phyloP scores from a whole-genome alignment of 2,797 vertebrate genomes.

The Tokudaia tokunoshimensis region DNA sequence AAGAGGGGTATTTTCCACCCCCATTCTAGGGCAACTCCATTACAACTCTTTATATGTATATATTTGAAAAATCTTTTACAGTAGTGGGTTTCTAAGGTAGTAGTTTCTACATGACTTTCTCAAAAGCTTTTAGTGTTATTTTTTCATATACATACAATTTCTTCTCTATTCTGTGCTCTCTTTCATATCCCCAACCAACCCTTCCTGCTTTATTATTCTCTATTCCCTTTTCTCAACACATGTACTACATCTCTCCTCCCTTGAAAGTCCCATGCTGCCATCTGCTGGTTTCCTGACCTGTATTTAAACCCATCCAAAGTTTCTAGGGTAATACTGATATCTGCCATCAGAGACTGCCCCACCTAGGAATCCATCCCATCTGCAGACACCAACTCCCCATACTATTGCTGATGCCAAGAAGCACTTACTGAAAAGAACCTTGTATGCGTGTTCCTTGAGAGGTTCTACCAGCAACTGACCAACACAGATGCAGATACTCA shows the following conservation, averaged over 20 bases:
- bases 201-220: background rate
- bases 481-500: background rate
- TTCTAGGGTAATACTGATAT: background rate
- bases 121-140: background rate
- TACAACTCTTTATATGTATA: background rate
- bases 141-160: background rate
- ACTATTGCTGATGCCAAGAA: background rate
- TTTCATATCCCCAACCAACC: background rate
- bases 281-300: background rate
- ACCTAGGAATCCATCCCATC: background rate
- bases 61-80: background rate
- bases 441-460: background rate
- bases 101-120: background rate
- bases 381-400: background rate
- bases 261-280: slow-evolving; percentile 1
- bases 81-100: background rate
- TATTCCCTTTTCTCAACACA: background rate
- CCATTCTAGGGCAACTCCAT: background rate
- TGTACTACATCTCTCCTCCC: background rate
- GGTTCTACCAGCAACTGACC: background rate
- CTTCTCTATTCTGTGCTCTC: background rate
- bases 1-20: background rate
- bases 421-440: background rate
- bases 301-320: background rate
- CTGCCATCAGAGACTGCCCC: background rate